Percentiles rank a stretch among this genome's conserved stretches.
Evolutionary conservation across 2,888 invertebrate genomes (phyloP).

Genomic region (Diaprepes abbreviatus): DNA sequence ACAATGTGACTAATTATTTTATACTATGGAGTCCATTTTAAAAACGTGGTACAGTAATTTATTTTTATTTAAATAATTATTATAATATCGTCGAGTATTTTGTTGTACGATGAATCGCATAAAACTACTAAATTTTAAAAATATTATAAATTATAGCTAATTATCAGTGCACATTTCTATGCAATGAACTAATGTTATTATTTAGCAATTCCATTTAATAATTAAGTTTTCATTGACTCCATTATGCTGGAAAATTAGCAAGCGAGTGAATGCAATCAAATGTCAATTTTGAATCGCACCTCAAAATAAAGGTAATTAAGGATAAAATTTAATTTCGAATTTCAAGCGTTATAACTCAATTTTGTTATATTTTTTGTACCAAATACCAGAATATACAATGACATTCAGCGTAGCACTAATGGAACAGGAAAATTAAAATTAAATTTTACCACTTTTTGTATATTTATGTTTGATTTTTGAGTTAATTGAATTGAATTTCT

Average conservation of each 20-base stretch:
- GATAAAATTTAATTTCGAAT: constrained; percentile 39
- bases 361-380: constrained; percentile 24
- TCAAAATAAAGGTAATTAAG: constrained; percentile 45
- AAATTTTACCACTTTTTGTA: neutral
- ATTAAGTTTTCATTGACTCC: constrained; percentile 38
- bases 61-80: too few relatives aligned
- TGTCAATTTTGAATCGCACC: constrained; percentile 46
- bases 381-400: constrained; percentile 2
- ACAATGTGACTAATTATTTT: too few relatives aligned
- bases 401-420: neutral
- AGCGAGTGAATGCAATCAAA: constrained; percentile 43
- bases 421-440: neutral
- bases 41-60: too few relatives aligned
- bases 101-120: too few relatives aligned
- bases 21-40: too few relatives aligned
- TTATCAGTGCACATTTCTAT: constrained; percentile 7
- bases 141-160: neutral
- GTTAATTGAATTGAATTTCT: too few relatives aligned
- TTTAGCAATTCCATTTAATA: constrained; percentile 35
- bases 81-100: too few relatives aligned
- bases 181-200: constrained; percentile 22
- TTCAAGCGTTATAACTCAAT: constrained; percentile 28
- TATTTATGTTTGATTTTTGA: too few relatives aligned
- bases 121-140: too few relatives aligned
- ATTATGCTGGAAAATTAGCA: constrained; percentile 42